Conservation (phyloP, 1,140 invertebrate species). For the Heliconius hewitsoni region DNA sequence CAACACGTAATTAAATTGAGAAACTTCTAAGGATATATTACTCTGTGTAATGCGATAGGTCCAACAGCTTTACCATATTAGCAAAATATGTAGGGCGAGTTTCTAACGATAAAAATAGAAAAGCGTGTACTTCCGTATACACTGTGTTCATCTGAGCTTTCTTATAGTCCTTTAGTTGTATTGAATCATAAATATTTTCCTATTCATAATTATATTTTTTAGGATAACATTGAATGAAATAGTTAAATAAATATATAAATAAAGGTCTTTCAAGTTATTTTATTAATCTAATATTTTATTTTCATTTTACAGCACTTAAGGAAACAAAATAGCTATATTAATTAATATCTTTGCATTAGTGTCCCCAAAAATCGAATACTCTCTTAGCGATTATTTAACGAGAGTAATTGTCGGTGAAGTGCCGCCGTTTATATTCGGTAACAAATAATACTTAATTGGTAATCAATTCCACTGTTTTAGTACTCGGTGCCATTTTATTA, state of each 20-base stretch:
- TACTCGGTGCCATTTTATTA: constrained; percentile 28
- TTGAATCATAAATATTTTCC: background rate
- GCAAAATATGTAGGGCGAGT: constrained; percentile 16
- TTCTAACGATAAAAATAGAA: constrained; percentile 17
- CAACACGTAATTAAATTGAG: background rate
- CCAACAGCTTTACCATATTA: constrained; percentile 21
- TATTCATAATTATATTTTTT: background rate
- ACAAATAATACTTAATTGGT: constrained; percentile 42
- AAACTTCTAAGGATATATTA: background rate
- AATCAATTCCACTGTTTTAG: constrained; percentile 36
- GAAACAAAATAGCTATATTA: background rate
- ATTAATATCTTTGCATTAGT: background rate
- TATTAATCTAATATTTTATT: background rate
- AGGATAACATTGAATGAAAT: too few relatives aligned
- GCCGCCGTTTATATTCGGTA: constrained; percentile 25
- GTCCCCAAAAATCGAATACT: background rate
- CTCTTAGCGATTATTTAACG: constrained; percentile 36
- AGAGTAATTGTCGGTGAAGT: constrained; percentile 38
- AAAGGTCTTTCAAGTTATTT: background rate
- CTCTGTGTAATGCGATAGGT: constrained; percentile 10
- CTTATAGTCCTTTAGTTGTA: background rate
- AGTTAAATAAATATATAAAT: too few relatives aligned
- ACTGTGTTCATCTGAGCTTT: background rate
- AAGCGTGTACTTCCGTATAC: background rate
- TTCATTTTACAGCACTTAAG: background rate